phyloP scores from a whole-genome alignment of 1,140 invertebrate genomes.

The Panonychus citri region DNA sequence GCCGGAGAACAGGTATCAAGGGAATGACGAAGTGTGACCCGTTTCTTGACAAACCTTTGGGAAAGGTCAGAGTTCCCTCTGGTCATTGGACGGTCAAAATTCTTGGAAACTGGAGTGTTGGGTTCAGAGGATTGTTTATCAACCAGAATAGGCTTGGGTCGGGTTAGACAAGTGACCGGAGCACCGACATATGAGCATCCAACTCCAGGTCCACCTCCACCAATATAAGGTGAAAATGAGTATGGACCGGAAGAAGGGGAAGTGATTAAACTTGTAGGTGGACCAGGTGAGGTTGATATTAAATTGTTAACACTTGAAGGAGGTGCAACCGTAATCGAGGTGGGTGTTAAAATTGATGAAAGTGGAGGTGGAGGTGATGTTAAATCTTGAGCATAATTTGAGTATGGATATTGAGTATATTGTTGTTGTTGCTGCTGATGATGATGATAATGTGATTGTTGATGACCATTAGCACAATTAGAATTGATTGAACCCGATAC shows the following conservation, averaged over 20 bases:
- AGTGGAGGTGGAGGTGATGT: conserved; percentile 14
- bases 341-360: no score
- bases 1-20: conserved; percentile 10
- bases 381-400: neutral
- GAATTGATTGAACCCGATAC: neutral
- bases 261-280: conserved; percentile 7
- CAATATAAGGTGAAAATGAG: neutral
- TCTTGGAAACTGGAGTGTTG: conserved; percentile 37
- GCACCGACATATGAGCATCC: neutral
- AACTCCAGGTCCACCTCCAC: conserved; percentile 2
- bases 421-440: neutral
- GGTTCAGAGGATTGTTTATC: conserved; percentile 54
- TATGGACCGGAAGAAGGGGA: conserved; percentile 10
- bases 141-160: conserved; percentile 35
- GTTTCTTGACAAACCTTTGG: conserved; percentile 42
- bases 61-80: conserved; percentile 52
- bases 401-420: neutral
- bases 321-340: conserved; percentile 12
- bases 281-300: neutral
- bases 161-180: conserved; percentile 1
- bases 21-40: conserved; percentile 46
- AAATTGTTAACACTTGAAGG: conserved; percentile 13
- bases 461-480: neutral
- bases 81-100: conserved; percentile 37
- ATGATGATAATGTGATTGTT: no score